These are phyloP conservation scores for Otus scops DNA, from an alignment of 2,797 vertebrate species.

Conservation along the genomic window DNA sequence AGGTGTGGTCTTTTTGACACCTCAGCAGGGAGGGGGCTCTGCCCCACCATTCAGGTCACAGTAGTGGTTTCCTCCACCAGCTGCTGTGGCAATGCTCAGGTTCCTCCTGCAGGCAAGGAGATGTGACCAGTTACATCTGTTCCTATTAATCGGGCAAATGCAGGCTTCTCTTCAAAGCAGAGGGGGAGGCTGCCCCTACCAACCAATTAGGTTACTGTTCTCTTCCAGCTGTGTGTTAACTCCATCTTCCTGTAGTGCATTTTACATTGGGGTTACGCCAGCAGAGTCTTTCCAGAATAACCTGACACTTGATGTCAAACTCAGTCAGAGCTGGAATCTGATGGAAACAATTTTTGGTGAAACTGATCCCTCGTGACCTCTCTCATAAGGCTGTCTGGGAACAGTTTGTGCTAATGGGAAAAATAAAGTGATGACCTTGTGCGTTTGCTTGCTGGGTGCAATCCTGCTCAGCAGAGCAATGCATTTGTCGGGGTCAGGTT, in stretches of 20 bases:
- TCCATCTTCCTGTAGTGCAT: not conserved
- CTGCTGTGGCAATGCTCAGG: not conserved
- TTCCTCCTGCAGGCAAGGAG: not conserved
- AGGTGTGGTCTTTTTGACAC: not conserved
- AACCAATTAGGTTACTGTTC: fast-evolving
- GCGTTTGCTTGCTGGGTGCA: not conserved
- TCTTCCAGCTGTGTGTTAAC: not conserved
- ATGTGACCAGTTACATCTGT: not conserved
- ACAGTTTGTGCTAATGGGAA: not conserved
- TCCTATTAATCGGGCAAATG: not conserved
- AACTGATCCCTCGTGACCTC: not conserved
- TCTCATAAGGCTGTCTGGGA: not conserved
- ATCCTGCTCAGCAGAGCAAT: not conserved
- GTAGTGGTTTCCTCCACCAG: not conserved
- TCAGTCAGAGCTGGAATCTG: not conserved
- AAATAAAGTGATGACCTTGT: not conserved
- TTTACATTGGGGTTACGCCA: not conserved
- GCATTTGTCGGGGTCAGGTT: not conserved
- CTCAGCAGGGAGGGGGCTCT: not conserved
- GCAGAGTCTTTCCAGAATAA: not conserved
- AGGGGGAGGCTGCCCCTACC: not conserved
- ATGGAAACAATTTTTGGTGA: not conserved
- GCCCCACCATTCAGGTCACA: not conserved
- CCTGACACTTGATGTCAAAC: not conserved
- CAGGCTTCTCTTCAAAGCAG: not conserved